A percentile compares a stretch with the other conserved stretches of the same genome.
These are phyloP conservation scores for Dascyllus trimaculatus DNA, from an alignment of 2,113 vertebrate genomes.

Conservation along the genomic window DNA sequence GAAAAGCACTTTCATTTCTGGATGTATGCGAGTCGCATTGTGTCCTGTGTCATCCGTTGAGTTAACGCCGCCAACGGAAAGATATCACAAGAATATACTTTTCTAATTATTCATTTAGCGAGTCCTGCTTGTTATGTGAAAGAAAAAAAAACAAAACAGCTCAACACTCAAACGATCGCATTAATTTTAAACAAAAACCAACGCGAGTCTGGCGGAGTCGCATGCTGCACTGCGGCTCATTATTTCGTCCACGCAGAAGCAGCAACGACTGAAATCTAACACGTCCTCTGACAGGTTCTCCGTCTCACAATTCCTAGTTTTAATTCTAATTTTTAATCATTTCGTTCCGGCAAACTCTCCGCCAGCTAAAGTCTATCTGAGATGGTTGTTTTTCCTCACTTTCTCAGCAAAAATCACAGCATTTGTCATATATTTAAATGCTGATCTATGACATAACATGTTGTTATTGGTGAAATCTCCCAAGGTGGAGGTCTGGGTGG, in stretches of 20 bases:
- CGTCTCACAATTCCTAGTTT: not conserved
- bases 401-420: too few species aligned
- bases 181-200: conserved; percentile 2
- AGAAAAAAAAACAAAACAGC: not conserved
- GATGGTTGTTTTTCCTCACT: too few species aligned
- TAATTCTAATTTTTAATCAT: too few species aligned
- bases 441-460: too few species aligned
- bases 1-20: conserved; percentile 46
- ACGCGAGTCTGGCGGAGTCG: not conserved
- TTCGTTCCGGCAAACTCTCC: too few species aligned
- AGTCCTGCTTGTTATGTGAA: not conserved
- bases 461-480: too few species aligned
- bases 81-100: conserved; percentile 17
- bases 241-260: not conserved
- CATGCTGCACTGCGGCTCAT: conserved; percentile 13
- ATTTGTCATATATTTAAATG: too few species aligned
- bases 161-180: conserved; percentile 7
- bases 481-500: too few species aligned
- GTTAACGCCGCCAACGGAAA: conserved; percentile 26
- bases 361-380: too few species aligned
- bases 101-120: conserved; percentile 35
- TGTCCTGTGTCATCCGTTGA: conserved; percentile 42
- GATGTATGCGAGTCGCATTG: conserved; percentile 39
- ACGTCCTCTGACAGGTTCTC: not conserved
- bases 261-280: not conserved